These are phyloP conservation scores for Isaurus tuberculatus DNA, from an alignment of 92 coral and sea anemone species.

Conservation along the genomic window DNA sequence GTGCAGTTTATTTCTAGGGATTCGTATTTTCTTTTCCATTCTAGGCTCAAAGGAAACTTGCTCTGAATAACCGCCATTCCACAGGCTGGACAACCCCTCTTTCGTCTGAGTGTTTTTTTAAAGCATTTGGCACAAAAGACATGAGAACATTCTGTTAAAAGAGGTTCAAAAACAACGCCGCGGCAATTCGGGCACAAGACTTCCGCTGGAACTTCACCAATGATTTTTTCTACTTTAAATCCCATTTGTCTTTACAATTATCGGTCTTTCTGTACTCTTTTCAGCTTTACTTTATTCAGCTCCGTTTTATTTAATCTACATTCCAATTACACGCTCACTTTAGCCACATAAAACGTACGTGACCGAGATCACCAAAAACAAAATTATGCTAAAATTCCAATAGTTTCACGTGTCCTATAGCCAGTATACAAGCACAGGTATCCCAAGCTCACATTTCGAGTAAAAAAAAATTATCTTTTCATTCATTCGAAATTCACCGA, in stretches of 20 bases:
- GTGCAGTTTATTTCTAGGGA: constrained; percentile 77
- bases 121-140: constrained; percentile 83
- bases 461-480: too few relatives aligned
- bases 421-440: too few relatives aligned
- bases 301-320: background rate
- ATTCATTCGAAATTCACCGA: too few relatives aligned
- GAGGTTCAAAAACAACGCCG: constrained; percentile 76
- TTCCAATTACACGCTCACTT: background rate
- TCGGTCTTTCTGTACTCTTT: background rate
- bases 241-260: constrained; percentile 74
- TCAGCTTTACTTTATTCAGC: background rate
- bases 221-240: constrained; percentile 77
- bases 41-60: constrained; percentile 42
- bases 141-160: constrained; percentile 76
- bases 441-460: too few relatives aligned
- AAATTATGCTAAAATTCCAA: too few relatives aligned
- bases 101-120: constrained; percentile 75
- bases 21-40: constrained; percentile 77
- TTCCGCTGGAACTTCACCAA: constrained; percentile 73
- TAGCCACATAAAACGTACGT: too few relatives aligned
- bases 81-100: constrained; percentile 75
- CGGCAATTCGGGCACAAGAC: constrained; percentile 88
- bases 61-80: constrained; percentile 58
- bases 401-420: too few relatives aligned
- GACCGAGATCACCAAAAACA: too few relatives aligned